Percentiles rank a stretch among this genome's conserved stretches.
Evolutionary conservation across 1,140 invertebrate genomes (phyloP).

Genomic region (Aphis gossypii): DNA sequence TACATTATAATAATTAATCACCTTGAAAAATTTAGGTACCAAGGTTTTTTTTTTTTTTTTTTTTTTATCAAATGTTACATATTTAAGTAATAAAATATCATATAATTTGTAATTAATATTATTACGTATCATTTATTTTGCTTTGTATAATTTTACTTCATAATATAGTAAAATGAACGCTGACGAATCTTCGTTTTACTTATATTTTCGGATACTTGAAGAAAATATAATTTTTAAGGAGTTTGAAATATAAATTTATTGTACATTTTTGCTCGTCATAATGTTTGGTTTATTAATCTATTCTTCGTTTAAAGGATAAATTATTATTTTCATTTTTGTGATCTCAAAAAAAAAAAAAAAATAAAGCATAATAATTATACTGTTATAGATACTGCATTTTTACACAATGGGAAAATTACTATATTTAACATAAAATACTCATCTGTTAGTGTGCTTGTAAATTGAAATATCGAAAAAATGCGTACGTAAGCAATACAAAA

Average conservation of each 20-base stretch:
- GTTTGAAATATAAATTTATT: background rate
- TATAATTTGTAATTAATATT: background rate
- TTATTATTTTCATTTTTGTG: background rate
- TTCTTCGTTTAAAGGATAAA: background rate
- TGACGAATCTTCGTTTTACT: background rate
- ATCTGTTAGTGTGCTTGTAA: background rate
- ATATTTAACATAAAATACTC: background rate
- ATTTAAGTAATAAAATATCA: background rate
- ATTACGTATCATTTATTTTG: background rate
- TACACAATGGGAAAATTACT: background rate
- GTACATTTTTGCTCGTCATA: background rate
- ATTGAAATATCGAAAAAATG: background rate
- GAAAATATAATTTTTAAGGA: background rate
- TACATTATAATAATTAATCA: background rate
- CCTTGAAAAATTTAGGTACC: background rate
- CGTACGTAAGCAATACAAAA: background rate
- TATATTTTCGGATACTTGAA: background rate
- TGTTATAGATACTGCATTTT: background rate
- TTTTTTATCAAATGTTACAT: background rate
- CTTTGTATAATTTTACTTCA: background rate
- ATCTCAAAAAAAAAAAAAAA: background rate
- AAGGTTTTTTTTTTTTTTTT: background rate
- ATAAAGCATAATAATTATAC: background rate
- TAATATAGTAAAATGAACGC: background rate
- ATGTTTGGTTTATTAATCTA: slow-evolving; percentile 11